Evolutionary conservation across 2,113 vertebrate genomes (phyloP).

Genomic region (Eudorcas thomsonii): DNA sequence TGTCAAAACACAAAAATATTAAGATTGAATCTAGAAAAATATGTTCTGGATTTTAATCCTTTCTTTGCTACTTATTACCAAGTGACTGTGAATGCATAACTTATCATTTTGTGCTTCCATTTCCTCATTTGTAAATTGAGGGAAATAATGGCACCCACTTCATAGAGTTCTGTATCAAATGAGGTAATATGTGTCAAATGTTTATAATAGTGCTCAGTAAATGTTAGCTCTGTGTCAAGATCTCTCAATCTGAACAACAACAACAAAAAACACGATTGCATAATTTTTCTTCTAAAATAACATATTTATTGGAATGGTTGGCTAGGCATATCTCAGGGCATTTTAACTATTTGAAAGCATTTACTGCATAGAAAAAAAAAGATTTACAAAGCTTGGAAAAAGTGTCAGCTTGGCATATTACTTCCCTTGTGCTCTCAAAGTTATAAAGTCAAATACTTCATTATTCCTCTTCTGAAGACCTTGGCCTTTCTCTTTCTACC

Average conservation of each 20-base stretch:
- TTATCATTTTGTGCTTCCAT: background rate
- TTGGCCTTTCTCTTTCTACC: background rate
- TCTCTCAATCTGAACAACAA: background rate
- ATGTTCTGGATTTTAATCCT: background rate
- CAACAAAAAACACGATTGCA: background rate
- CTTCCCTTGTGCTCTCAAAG: background rate
- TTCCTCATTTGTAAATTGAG: background rate
- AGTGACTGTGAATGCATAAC: background rate
- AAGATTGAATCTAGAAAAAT: background rate
- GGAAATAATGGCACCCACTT: background rate
- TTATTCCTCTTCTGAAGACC: background rate
- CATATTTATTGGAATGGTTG: background rate
- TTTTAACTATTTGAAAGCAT: background rate
- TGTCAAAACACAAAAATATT: background rate
- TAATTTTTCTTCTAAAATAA: background rate
- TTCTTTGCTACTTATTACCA: background rate
- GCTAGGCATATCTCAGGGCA: background rate
- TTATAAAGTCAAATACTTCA: background rate
- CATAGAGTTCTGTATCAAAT: background rate
- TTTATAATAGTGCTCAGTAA: background rate
- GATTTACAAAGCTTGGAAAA: background rate
- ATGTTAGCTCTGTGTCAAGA: background rate
- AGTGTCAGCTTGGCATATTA: background rate
- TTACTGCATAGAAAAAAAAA: background rate
- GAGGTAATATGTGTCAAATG: background rate